Evolutionary conservation across 2,888 invertebrate species (phyloP), one percentile per base, ranked within the genome.

Genomic region (Hydriomena furcata): DNA sequence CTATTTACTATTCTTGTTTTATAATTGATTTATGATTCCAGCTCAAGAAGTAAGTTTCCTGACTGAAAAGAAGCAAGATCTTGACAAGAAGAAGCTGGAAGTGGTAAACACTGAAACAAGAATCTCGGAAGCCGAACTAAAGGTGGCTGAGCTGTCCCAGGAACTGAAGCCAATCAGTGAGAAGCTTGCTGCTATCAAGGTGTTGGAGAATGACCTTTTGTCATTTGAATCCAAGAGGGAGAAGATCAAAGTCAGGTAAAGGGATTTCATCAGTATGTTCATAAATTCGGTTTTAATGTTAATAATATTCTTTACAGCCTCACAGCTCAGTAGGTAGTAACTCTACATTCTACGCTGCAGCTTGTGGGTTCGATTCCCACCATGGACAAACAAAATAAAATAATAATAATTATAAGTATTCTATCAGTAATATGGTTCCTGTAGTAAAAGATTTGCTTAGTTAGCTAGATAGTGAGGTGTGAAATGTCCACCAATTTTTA

Each of bases 81-180:
- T 93, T 34, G 93, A 93, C 60, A 90, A 88, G 37, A 93, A 93
- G 71, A 91, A 92, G 53, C 60, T 92, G 8, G 86, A 87, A 51
- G 80, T 92, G 5, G 82, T 91, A 0, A 92, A 92, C 47, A 91
- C 94, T 6, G 91, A 92, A 62, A 91, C 94, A n/a, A 92, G 92
- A 60, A 87, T 93, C 35, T 90, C 90, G 21, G 91, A 93, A 51
- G 78, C 92, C 7, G 92, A 94, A 67, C 82, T 91, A 0, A 92
- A 93, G 66, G 85, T 94, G 35, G 75, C 83, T 2, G 91, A 91
- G 42, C 84, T 93, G 5, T 80, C 91, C 23, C 88, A 91, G 12
- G 91, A 93, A 62, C 71, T 93, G 41, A 89, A 89, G 54, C 92
- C 93, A 0, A 76, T 93, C 25, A 82, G 91, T 38, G 88, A 90